Evolutionary conservation across 2,797 vertebrate genomes (phyloP).

Genomic region (Phoxinus dragarum): DNA sequence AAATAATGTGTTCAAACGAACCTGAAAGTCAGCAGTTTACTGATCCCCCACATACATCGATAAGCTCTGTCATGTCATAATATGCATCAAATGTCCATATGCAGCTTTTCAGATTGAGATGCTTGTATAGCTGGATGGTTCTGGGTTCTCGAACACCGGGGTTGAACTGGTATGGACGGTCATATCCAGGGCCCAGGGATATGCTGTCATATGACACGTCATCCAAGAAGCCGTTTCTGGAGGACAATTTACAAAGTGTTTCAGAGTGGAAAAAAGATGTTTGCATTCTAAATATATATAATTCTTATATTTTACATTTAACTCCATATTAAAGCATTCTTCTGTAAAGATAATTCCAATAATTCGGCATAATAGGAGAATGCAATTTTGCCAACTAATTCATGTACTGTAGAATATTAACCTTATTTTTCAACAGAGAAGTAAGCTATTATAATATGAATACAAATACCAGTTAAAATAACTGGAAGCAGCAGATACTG

Average conservation of each 20-base stretch:
- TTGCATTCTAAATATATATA: neutral
- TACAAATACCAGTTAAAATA: neutral
- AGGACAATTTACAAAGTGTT: neutral
- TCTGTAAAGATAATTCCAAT: neutral
- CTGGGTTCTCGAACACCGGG: constrained; percentile 84
- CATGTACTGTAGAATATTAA: neutral
- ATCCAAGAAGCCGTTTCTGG: constrained; percentile 92
- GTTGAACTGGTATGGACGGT: constrained; percentile 95
- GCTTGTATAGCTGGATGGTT: constrained; percentile 93
- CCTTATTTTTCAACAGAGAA: neutral
- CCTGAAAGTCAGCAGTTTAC: constrained; percentile 99
- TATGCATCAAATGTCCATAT: constrained; percentile 98
- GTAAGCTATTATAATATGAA: neutral
- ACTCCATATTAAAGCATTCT: neutral
- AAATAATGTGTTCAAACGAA: constrained; percentile 60
- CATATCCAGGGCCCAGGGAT: constrained; percentile 88
- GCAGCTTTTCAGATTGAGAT: constrained; percentile 98
- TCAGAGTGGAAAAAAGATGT: neutral
- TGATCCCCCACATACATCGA: constrained; percentile 94
- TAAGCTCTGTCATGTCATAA: constrained; percentile 97
- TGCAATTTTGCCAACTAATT: neutral
- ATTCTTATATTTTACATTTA: neutral
- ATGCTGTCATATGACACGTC: constrained; percentile 84
- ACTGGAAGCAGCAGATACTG: neutral
- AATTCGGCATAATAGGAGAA: neutral